phyloP scores from a whole-genome alignment of 2,113 vertebrate genomes.

The Scomber japonicus region DNA sequence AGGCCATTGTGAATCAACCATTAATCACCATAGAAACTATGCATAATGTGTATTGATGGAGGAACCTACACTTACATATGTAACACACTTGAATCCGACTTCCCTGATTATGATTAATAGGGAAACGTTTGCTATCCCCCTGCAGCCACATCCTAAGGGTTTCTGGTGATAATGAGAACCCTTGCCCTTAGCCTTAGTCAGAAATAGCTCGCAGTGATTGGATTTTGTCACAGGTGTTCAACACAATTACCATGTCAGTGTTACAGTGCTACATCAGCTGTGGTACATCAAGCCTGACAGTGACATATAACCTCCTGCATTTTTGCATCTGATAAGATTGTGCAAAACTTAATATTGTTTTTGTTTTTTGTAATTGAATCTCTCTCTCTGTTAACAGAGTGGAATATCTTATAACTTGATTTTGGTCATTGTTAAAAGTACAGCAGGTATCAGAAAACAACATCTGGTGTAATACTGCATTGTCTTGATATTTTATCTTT shows the following conservation, averaged over 20 bases:
- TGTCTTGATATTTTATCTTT: constrained; percentile 4
- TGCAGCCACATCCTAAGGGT: not conserved
- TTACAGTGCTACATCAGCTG: not conserved
- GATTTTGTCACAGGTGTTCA: constrained; percentile 25
- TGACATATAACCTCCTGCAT: not conserved
- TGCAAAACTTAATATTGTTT: not conserved
- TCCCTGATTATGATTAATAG: constrained; percentile 14
- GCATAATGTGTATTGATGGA: not conserved
- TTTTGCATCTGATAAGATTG: not conserved
- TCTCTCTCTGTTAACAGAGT: not conserved
- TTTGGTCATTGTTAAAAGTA: not conserved
- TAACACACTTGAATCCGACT: constrained; percentile 14
- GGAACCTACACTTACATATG: not conserved
- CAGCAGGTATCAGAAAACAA: not conserved
- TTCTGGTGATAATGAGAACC: constrained; percentile 3
- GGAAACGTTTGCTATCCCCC: not conserved
- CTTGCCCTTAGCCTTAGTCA: not conserved
- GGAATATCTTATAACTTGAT: not conserved
- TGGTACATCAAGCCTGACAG: not conserved
- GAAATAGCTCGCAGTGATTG: constrained; percentile 18
- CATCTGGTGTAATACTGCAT: not conserved
- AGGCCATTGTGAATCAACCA: not conserved
- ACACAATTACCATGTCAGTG: constrained; percentile 4
- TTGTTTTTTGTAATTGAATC: not conserved
- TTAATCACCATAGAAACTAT: constrained; percentile 2